Conservation (phyloP, 2,888 invertebrate species). For the Cabera pusaria region DNA sequence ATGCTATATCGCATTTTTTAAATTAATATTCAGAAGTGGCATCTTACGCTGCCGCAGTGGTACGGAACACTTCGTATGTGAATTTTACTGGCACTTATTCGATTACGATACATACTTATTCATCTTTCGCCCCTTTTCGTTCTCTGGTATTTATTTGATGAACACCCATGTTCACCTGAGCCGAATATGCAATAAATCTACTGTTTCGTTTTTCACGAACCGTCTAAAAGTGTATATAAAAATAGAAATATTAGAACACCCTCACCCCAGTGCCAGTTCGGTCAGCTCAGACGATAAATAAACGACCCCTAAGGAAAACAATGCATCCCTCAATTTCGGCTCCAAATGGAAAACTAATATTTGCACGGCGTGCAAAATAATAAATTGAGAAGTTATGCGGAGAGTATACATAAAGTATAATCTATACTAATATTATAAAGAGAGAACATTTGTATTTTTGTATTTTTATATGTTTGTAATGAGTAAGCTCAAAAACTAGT, state of each 20-base stretch:
- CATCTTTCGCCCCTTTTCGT: background rate
- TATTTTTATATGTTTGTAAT: too few species aligned
- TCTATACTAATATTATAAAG: too few species aligned
- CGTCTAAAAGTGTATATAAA: conserved; percentile 13
- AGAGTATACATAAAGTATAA: too few species aligned
- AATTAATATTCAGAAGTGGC: too few species aligned
- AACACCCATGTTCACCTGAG: conserved; percentile 12
- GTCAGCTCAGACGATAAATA: conserved; percentile 53
- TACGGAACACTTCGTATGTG: too few species aligned
- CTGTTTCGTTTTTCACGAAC: conserved; percentile 22
- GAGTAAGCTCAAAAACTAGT: too few species aligned
- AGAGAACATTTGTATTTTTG: too few species aligned
- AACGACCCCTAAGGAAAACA: conserved; percentile 42
- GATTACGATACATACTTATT: too few species aligned
- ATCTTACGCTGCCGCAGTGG: too few species aligned
- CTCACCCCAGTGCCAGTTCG: conserved; percentile 42
- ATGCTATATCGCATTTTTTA: too few species aligned
- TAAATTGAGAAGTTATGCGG: background rate
- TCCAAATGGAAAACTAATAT: conserved; percentile 26
- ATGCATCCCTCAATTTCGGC: conserved; percentile 28
- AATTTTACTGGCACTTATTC: too few species aligned
- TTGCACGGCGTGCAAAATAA: conserved; percentile 16
- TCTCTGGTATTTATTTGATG: conserved; percentile 11
- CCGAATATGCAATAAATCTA: conserved; percentile 21
- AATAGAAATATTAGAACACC: conserved; percentile 26